Evolutionary conservation across 2,888 invertebrate genomes (phyloP).

Genomic region (Teleiodes luculella): DNA sequence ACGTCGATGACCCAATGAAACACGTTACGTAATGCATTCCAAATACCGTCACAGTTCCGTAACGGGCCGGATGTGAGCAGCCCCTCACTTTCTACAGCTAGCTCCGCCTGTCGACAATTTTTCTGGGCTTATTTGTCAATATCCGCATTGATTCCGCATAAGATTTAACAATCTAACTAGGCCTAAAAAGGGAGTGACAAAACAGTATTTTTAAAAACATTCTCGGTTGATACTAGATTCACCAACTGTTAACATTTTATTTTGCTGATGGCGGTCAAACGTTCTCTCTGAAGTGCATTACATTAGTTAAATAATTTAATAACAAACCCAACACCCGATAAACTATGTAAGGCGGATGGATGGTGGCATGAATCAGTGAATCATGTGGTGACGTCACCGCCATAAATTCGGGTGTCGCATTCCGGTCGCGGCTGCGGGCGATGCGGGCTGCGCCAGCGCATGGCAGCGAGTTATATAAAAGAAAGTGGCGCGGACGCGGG

Average conservation of each 20-base stretch:
- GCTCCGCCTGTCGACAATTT: neutral
- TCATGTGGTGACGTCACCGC: slow-evolving; percentile 70
- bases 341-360: too few relatives aligned
- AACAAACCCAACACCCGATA: too few relatives aligned
- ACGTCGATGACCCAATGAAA: slow-evolving; percentile 13
- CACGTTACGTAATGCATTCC: slow-evolving; percentile 34
- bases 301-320: too few relatives aligned
- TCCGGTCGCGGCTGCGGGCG: slow-evolving; percentile 46
- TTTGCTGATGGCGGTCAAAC: too few relatives aligned
- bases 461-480: slow-evolving; percentile 62
- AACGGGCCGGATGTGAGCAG: slow-evolving; percentile 43
- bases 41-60: slow-evolving; percentile 48
- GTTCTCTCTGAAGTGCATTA: too few relatives aligned
- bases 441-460: slow-evolving; percentile 39
- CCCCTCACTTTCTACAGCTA: slow-evolving; percentile 47
- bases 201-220: too few relatives aligned
- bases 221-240: too few relatives aligned
- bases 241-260: too few relatives aligned
- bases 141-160: too few relatives aligned
- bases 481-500: slow-evolving; percentile 74
- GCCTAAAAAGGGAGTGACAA: too few relatives aligned
- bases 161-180: too few relatives aligned
- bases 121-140: slow-evolving; percentile 13
- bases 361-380: slow-evolving; percentile 64
- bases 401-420: slow-evolving; percentile 72